phyloP scores from a whole-genome alignment of 2,888 invertebrate species.

The Hypercompe scribonia region DNA sequence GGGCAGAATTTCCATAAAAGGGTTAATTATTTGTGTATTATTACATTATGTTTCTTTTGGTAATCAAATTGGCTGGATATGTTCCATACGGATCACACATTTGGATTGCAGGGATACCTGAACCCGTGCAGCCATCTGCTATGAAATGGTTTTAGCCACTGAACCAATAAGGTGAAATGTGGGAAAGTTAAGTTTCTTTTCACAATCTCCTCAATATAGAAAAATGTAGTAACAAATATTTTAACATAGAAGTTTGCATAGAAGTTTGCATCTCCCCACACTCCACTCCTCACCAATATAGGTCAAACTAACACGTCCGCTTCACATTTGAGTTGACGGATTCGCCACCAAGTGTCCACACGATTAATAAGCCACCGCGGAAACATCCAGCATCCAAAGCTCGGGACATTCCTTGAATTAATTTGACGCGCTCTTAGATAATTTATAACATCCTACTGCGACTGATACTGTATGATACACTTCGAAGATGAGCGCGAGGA shows the following conservation, averaged over 20 bases:
- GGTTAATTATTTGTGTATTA: too few species aligned
- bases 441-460: conserved; percentile 85
- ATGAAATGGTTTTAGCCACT: not conserved
- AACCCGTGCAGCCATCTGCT: too few species aligned
- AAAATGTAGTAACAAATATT: conserved; percentile 2
- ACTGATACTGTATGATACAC: conserved; percentile 66
- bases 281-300: conserved; percentile 32
- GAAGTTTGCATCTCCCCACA: conserved; percentile 36
- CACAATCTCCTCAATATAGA: too few species aligned
- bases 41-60: too few species aligned
- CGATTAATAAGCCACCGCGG: conserved; percentile 82
- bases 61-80: too few species aligned
- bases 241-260: conserved; percentile 24
- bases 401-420: conserved; percentile 82
- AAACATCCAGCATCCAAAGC: conserved; percentile 74
- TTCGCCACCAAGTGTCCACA: conserved; percentile 77
- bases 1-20: not conserved
- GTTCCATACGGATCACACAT: too few species aligned
- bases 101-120: too few species aligned
- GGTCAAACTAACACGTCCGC: conserved; percentile 49
- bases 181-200: not conserved
- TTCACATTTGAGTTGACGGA: conserved; percentile 70
- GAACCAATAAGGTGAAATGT: not conserved
- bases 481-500: conserved; percentile 48
- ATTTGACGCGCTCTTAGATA: conserved; percentile 85